Evolutionary conservation across 2,888 invertebrate genomes (phyloP), one percentile per base, ranked within the genome.

Genomic region (Stictocephala bisonia): DNA sequence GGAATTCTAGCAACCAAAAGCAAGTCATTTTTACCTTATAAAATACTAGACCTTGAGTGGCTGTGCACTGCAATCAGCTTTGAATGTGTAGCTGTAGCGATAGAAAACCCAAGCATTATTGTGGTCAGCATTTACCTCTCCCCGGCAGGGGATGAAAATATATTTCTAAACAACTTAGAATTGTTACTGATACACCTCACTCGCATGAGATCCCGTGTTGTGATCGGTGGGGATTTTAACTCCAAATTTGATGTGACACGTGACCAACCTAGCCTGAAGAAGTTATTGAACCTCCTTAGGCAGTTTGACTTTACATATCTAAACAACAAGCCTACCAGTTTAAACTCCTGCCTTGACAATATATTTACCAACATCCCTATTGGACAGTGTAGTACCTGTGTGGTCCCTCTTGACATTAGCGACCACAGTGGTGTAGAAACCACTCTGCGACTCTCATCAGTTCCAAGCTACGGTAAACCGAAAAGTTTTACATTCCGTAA

Each of bases 101-200:
- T 44, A 6, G 44, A 44, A 3, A 44, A 44, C 44, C 51, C 4
- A 13, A 51, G n/a, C 3, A 24, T 51, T 11, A 3, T 51, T 3
- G 20, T 51, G 6, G 22, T 51, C 22, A 24, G 51, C n/a, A 51
- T 51, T 13, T 24, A 51, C 11, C 51, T 26, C 27, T 51, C 51
- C 18, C 24, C 51, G 3, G 51, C 51, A 6, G 51, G 51, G 1
- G 51, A 51, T 24, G 51, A 51, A 51, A 51, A 51, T 51, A 15
- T 51, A 2, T 24, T 51, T 51, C n/a, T 22, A 24, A 51, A 51
- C 9, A 22, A 44, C 3, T 13, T 44, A 11, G 44, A 44, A 11
- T 3, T 44, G 13, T 13, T 44, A 44, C 11, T 44, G 11, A 44
- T 13, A 44, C 3, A 44, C 11, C 44, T 44, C 44, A 44, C 15